Percentiles rank a stretch among this genome's conserved stretches.
Conservation (phyloP, 2,888 invertebrate genomes). For the Luperina testacea region DNA sequence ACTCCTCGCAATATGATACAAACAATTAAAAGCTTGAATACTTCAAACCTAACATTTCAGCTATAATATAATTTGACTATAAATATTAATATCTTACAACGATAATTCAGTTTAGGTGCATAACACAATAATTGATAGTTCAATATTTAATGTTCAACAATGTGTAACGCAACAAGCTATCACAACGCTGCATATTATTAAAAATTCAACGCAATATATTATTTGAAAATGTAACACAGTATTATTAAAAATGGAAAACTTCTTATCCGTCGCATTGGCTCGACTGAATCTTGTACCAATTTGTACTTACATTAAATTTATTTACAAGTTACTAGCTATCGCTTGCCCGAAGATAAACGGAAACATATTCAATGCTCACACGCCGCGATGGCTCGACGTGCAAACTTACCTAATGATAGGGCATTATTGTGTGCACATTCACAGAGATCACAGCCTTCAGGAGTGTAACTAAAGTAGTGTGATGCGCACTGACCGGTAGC, state of each 20-base stretch:
- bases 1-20: conserved; percentile 36
- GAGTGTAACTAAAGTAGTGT: conserved; percentile 60
- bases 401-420: conserved; percentile 66
- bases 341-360: conserved; percentile 68
- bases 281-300: conserved; percentile 66
- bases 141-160: conserved; percentile 55
- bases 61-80: conserved; percentile 58
- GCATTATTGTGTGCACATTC: conserved; percentile 63
- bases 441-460: conserved; percentile 67
- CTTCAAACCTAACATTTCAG: conserved; percentile 51
- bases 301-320: conserved; percentile 66
- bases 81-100: conserved; percentile 50
- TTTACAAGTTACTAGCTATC: conserved; percentile 65
- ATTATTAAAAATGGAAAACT: conserved; percentile 47
- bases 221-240: conserved; percentile 49
- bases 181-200: conserved; percentile 37
- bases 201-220: conserved; percentile 49
- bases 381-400: conserved; percentile 46
- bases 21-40: conserved; percentile 52
- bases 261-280: conserved; percentile 60
- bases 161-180: conserved; percentile 46
- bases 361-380: conserved; percentile 43
- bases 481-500: conserved; percentile 63
- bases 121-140: conserved; percentile 54
- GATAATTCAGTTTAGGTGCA: conserved; percentile 35